These are phyloP conservation scores for Amiota mariae DNA, from an alignment of 2,888 invertebrate genomes.

Conservation along the genomic window DNA sequence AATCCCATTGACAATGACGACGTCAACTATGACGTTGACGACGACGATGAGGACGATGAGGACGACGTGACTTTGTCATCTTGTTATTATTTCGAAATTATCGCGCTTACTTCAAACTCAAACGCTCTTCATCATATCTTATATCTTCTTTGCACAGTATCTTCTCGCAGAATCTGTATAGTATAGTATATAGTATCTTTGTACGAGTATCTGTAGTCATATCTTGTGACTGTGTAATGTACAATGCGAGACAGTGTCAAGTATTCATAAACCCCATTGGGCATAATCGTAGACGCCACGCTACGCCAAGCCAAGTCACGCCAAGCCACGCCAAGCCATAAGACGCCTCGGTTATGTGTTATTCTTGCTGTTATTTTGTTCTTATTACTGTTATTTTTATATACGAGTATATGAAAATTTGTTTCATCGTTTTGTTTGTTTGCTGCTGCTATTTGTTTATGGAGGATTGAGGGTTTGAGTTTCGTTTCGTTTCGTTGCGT, in stretches of 20 bases:
- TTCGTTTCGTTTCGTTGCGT: not conserved
- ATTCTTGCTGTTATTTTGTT: too few relatives aligned
- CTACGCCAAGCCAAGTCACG: slow-evolving; percentile 4
- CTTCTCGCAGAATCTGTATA: not conserved
- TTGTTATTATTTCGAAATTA: slow-evolving; percentile 62
- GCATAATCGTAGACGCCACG: not conserved
- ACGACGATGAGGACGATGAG: not conserved
- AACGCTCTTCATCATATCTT: slow-evolving; percentile 24
- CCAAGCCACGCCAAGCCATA: slow-evolving; percentile 6
- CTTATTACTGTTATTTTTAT: too few relatives aligned
- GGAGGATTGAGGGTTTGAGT: too few relatives aligned
- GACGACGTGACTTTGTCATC: slow-evolving; percentile 60
- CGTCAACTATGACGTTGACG: slow-evolving; percentile 2
- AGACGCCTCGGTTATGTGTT: slow-evolving; percentile 1
- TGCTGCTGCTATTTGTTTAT: too few relatives aligned
- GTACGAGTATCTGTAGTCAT: not conserved
- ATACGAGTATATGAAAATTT: too few relatives aligned
- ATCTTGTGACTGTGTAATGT: too few relatives aligned
- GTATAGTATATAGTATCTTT: too few relatives aligned
- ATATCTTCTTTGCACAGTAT: not conserved
- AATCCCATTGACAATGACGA: slow-evolving; percentile 14
- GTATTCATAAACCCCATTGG: not conserved
- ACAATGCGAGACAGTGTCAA: slow-evolving; percentile 18
- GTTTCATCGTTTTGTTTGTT: too few relatives aligned
- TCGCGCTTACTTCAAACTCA: slow-evolving; percentile 45